These are phyloP conservation scores for Paracanthobrama guichenoti DNA, from an alignment of 2,113 vertebrate species.

Conservation along the genomic window DNA sequence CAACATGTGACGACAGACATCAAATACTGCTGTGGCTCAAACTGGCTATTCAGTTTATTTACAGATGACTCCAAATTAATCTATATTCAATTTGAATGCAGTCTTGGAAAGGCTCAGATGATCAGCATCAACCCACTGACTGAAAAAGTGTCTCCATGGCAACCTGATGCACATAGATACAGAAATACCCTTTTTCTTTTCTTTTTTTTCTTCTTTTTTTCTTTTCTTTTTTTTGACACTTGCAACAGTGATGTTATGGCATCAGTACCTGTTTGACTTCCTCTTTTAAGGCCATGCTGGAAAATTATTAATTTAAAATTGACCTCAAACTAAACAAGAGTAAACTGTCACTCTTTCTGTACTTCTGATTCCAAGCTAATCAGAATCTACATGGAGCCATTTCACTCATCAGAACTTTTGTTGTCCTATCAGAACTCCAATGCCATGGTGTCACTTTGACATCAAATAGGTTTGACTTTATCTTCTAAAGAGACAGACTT, in stretches of 20 bases:
- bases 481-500: slow-evolving; percentile 70
- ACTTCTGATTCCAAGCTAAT: slow-evolving; percentile 69
- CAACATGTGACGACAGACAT: slow-evolving; percentile 28
- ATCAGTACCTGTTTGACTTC: slow-evolving; percentile 40
- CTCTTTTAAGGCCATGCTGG: slow-evolving; percentile 63
- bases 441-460: slow-evolving; percentile 52
- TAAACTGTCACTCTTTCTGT: slow-evolving; percentile 71
- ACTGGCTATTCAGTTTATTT: slow-evolving; percentile 39
- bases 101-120: slow-evolving; percentile 30
- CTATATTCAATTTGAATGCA: slow-evolving; percentile 34
- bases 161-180: slow-evolving; percentile 34
- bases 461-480: slow-evolving; percentile 57
- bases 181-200: not conserved
- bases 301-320: slow-evolving; percentile 68
- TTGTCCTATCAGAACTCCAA: slow-evolving; percentile 64
- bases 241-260: slow-evolving; percentile 36
- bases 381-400: slow-evolving; percentile 64
- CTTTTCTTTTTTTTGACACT: slow-evolving; percentile 14
- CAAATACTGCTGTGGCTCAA: slow-evolving; percentile 37
- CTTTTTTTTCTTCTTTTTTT: slow-evolving; percentile 19
- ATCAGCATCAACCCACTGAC: slow-evolving; percentile 35
- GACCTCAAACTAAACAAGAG: slow-evolving; percentile 70
- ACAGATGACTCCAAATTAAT: slow-evolving; percentile 33
- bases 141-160: slow-evolving; percentile 44
- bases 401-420: slow-evolving; percentile 64